Percentiles rank a stretch among this genome's conserved stretches.
Evolutionary conservation across 2,797 vertebrate genomes (phyloP).

Genomic region (Tympanoctomys barrerae): DNA sequence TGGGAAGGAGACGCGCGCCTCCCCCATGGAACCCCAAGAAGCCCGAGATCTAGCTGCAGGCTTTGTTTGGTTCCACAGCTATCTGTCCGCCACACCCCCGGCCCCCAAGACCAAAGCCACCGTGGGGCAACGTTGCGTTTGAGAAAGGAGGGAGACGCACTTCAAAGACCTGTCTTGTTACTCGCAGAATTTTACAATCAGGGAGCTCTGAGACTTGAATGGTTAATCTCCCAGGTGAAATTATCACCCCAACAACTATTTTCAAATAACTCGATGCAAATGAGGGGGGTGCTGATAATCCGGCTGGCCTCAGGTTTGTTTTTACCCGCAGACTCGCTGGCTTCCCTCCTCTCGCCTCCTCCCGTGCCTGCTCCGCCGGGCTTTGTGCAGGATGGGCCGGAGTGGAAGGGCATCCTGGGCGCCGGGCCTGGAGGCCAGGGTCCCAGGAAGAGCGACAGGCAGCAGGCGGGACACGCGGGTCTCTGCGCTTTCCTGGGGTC

Average conservation of each 20-base stretch:
- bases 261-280: constrained; percentile 32
- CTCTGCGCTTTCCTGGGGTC: constrained; percentile 34
- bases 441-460: constrained; percentile 47
- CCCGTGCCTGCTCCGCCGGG: neutral
- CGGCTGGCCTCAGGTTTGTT: neutral
- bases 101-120: constrained; percentile 37
- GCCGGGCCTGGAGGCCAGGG: constrained; percentile 19
- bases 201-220: constrained; percentile 70
- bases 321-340: neutral
- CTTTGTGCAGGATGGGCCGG: constrained; percentile 44
- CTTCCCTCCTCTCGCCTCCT: neutral
- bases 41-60: constrained; percentile 78
- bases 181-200: constrained; percentile 79
- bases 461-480: neutral
- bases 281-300: neutral
- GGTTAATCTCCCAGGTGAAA: constrained; percentile 58
- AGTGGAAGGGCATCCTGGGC: neutral
- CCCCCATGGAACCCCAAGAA: constrained; percentile 79
- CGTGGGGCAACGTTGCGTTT: neutral
- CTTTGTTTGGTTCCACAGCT: constrained; percentile 88
- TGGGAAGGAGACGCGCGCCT: constrained; percentile 83
- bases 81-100: constrained; percentile 64
- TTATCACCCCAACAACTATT: constrained; percentile 55
- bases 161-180: constrained; percentile 64
- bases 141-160: neutral